Percentiles rank a stretch among this genome's conserved stretches.
Evolutionary conservation across 37 sponge, comb jelly and placozoan genomes (phyloP).

Genomic region (Axinella damicornis): DNA sequence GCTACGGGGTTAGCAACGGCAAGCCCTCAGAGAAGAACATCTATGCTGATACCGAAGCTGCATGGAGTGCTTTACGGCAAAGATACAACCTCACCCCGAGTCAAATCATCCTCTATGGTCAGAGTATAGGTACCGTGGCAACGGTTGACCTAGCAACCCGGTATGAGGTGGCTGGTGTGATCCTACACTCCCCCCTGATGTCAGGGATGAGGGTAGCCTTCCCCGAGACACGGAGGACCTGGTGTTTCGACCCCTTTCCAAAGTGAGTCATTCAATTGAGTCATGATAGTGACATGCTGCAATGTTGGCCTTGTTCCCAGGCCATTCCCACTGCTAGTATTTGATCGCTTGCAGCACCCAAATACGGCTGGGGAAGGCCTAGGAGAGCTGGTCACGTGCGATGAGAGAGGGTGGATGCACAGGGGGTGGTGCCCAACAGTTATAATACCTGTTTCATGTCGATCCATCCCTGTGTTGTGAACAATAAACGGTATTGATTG

Average conservation of each 20-base stretch:
- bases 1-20: slow-evolving; percentile 95
- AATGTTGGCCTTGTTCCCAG: no score
- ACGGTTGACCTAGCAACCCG: slow-evolving; percentile 88
- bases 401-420: no score
- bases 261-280: slow-evolving; percentile 69
- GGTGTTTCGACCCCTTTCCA: slow-evolving; percentile 97
- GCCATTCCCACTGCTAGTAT: no score
- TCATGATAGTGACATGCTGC: no score
- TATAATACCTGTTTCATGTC: no score
- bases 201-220: slow-evolving; percentile 98
- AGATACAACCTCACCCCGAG: slow-evolving; percentile 82
- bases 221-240: slow-evolving; percentile 88
- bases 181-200: slow-evolving; percentile 96
- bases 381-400: no score
- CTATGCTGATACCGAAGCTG: slow-evolving; percentile 95
- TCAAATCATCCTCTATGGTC: slow-evolving; percentile 92
- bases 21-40: slow-evolving; percentile 91
- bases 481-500: no score
- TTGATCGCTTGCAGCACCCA: no score
- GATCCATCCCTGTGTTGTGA: no score
- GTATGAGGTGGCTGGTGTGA: slow-evolving; percentile 88
- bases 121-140: slow-evolving; percentile 96
- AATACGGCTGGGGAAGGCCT: no score
- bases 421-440: no score
- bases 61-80: slow-evolving; percentile 84